Evolutionary conservation across 2,113 vertebrate species (phyloP).

Genomic region (Scolopax mira): DNA sequence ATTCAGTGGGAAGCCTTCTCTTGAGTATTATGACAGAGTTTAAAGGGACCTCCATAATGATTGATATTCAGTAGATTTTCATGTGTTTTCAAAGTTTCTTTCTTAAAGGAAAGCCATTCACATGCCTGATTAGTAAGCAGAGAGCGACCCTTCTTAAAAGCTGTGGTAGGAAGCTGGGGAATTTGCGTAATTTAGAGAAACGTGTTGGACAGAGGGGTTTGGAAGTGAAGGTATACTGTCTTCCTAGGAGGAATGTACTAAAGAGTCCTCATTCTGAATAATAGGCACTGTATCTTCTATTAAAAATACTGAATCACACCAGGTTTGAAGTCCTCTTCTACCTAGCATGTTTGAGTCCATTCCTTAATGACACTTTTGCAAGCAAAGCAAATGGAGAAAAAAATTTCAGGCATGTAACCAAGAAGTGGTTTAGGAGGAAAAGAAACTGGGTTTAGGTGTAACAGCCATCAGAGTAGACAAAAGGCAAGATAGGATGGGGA

Average conservation of each 20-base stretch:
- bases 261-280: slow-evolving; percentile 4
- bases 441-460: not conserved
- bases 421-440: not conserved
- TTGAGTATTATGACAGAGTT: slow-evolving; percentile 57
- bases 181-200: slow-evolving; percentile 62
- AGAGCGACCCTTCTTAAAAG: slow-evolving; percentile 41
- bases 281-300: not conserved
- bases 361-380: not conserved
- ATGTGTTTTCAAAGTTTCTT: slow-evolving; percentile 69
- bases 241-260: slow-evolving; percentile 17
- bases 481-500: not conserved
- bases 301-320: not conserved
- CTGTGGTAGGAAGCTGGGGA: slow-evolving; percentile 53
- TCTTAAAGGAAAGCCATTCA: slow-evolving; percentile 64
- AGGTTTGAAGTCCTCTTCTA: not conserved
- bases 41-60: slow-evolving; percentile 64
- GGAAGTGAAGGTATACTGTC: slow-evolving; percentile 11
- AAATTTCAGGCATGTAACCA: not conserved
- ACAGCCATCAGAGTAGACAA: not conserved
- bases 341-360: not conserved
- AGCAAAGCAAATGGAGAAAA: not conserved
- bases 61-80: slow-evolving; percentile 70
- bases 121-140: slow-evolving; percentile 68
- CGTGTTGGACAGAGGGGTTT: slow-evolving; percentile 40
- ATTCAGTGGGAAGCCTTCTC: slow-evolving; percentile 58